Conservation (phyloP, 2,113 vertebrate species). For the Jacana jacana region DNA sequence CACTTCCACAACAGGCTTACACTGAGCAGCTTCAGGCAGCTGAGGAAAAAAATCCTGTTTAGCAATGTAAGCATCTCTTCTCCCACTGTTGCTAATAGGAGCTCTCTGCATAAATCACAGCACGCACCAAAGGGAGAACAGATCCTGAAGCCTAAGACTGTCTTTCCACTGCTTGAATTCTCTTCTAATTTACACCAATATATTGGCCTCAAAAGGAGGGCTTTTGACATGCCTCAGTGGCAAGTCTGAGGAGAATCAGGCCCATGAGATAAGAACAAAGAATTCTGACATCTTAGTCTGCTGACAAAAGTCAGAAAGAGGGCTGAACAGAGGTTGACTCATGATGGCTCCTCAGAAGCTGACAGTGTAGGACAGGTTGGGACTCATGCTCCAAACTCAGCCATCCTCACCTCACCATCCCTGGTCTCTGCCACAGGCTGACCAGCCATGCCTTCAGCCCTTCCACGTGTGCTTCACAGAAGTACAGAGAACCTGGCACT, state of each 20-base stretch:
- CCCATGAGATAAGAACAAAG: not conserved
- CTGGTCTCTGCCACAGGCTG: not conserved
- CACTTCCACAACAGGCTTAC: constrained; percentile 46
- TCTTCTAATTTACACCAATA: not conserved
- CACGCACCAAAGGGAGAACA: not conserved
- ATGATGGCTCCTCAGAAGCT: not conserved
- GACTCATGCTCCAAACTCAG: not conserved
- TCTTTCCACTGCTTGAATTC: not conserved
- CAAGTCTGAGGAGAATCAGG: not conserved
- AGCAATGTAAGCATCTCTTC: constrained; percentile 18
- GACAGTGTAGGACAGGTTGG: not conserved
- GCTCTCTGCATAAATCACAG: constrained; percentile 30
- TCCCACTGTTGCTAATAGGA: constrained; percentile 15
- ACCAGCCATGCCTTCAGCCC: not conserved
- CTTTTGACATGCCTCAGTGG: not conserved
- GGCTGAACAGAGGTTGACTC: not conserved
- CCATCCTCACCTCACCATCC: not conserved
- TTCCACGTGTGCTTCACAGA: not conserved
- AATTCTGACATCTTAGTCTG: not conserved
- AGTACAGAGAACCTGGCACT: not conserved
- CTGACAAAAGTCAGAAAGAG: not conserved
- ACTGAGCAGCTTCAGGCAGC: constrained; percentile 43
- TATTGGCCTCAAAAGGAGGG: not conserved
- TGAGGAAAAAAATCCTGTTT: constrained; percentile 21
- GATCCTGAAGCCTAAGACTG: not conserved